phyloP scores from a whole-genome alignment of 2,113 vertebrate genomes.

The Thinocorus orbignyianus region DNA sequence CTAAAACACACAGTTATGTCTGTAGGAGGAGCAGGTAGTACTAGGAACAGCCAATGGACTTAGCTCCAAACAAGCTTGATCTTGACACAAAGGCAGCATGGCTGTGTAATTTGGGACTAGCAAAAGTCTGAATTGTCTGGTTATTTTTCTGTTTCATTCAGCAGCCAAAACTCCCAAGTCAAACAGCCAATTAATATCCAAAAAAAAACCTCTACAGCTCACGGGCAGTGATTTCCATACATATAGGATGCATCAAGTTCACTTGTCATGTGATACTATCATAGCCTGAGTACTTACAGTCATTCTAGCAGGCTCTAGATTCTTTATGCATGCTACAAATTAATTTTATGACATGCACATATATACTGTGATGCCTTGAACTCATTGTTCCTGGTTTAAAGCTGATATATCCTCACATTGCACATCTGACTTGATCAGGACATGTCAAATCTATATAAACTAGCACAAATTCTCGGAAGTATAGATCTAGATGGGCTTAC shows the following conservation, averaged over 20 bases:
- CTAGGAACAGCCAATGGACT: neutral
- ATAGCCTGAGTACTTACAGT: neutral
- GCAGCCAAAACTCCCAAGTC: neutral
- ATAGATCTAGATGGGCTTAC: neutral
- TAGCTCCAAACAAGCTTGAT: neutral
- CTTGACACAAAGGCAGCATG: neutral
- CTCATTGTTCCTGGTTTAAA: neutral
- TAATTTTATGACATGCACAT: neutral
- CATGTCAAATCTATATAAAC: neutral
- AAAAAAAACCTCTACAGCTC: neutral
- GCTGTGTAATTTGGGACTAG: neutral
- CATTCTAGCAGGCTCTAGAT: neutral
- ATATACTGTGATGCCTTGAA: neutral
- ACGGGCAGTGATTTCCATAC: neutral
- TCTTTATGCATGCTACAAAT: neutral
- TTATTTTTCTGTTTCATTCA: neutral
- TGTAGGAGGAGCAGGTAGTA: neutral
- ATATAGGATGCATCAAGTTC: neutral
- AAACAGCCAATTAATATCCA: neutral
- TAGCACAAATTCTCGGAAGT: neutral
- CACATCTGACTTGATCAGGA: neutral
- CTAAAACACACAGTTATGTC: neutral
- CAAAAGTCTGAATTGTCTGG: neutral
- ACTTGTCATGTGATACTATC: neutral
- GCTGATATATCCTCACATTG: neutral